Evolutionary conservation across 2,113 vertebrate species (phyloP).

Genomic region (Caracal caracal): DNA sequence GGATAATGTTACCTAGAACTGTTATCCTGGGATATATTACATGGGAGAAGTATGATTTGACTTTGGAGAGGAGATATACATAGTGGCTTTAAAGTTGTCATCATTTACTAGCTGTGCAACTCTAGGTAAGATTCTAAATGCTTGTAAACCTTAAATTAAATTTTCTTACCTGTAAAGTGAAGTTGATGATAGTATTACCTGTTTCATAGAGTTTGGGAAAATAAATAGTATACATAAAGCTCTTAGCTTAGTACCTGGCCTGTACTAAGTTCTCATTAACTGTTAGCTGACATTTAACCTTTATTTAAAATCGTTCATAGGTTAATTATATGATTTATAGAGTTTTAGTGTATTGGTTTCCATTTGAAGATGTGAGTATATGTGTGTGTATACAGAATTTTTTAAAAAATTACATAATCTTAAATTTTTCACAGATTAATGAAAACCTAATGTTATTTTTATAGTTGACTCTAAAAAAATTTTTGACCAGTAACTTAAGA

Average conservation of each 20-base stretch:
- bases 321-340: background rate
- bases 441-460: background rate
- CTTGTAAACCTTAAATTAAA: background rate
- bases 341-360: background rate
- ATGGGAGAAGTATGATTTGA: background rate
- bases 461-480: background rate
- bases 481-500: background rate
- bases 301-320: conserved; percentile 42
- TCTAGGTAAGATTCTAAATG: background rate
- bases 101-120: background rate
- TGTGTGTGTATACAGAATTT: background rate
- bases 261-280: background rate
- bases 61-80: background rate
- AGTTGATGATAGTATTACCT: background rate
- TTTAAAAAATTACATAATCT: background rate
- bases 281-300: background rate
- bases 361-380: background rate
- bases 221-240: background rate
- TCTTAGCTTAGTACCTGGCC: background rate
- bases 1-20: background rate
- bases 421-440: conserved; percentile 13
- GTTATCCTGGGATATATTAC: background rate
- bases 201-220: background rate
- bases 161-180: conserved; percentile 17
- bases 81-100: background rate